Conservation (phyloP, 2,797 vertebrate genomes). For the Takifugu rubripes region DNA sequence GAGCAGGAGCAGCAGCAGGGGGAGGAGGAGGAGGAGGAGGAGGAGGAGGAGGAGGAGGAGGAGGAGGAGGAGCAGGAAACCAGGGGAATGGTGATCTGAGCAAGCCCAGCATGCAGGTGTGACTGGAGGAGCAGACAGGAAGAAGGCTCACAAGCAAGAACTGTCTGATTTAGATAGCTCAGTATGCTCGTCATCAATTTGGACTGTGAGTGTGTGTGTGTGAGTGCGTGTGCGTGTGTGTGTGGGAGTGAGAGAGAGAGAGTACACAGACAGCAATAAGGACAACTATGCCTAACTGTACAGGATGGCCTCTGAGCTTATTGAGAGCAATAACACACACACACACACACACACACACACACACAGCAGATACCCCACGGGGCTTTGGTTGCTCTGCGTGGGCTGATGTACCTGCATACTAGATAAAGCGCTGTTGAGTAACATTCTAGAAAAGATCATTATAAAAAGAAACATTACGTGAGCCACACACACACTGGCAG, state of each 20-base stretch:
- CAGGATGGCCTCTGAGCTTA: constrained; percentile 66
- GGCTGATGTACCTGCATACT: constrained; percentile 33
- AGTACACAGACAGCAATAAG: constrained; percentile 60
- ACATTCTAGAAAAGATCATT: constrained; percentile 32
- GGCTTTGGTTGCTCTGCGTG: constrained; percentile 39
- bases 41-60: constrained; percentile 3
- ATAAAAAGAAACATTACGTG: constrained; percentile 18
- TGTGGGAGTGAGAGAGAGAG: constrained; percentile 14
- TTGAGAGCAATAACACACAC: constrained; percentile 66
- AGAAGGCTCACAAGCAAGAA: constrained; percentile 25
- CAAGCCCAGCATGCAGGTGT: constrained; percentile 77
- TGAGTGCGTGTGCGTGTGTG: constrained; percentile 23
- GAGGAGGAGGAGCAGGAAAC: constrained; percentile 46
- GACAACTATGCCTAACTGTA: constrained; percentile 61
- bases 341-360: constrained; percentile 8
- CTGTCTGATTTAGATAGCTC: constrained; percentile 47
- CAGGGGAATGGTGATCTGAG: constrained; percentile 76
- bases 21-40: constrained; percentile 46
- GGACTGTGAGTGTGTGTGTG: constrained; percentile 35
- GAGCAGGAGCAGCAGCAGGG: constrained; percentile 37
- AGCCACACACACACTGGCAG: constrained; percentile 4
- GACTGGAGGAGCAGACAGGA: constrained; percentile 37
- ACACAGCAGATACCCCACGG: constrained; percentile 16
- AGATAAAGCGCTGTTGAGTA: constrained; percentile 50
- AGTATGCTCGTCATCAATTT: constrained; percentile 46